Evolutionary conservation across 1,140 invertebrate species (phyloP).

Genomic region (silkworm (Bombyx mori)): ASM3026992v2 NC_085115.1:4102501-4103000

Average conservation of each 20-base stretch:
- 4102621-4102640: too few relatives aligned
- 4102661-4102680: slow-evolving; percentile 32
- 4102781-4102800: neutral
- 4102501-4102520: too few relatives aligned
- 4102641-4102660: slow-evolving; percentile 13
- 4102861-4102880: neutral
- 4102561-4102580: too few relatives aligned
- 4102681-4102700: slow-evolving; percentile 31
- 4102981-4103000: too few relatives aligned
- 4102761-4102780: neutral
- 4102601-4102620: too few relatives aligned
- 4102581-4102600: too few relatives aligned
- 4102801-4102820: slow-evolving; percentile 1
- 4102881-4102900: neutral
- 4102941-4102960: neutral
- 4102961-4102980: neutral
- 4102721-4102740: slow-evolving; percentile 38
- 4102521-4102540: too few relatives aligned
- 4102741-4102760: slow-evolving; percentile 18
- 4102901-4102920: too few relatives aligned
- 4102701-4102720: slow-evolving; percentile 26
- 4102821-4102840: neutral
- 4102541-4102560: too few relatives aligned
- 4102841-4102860: neutral
- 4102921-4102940: too few relatives aligned